Base-by-base conservation (phyloP, 2,113 vertebrate genomes). In the Eubucco bourcierii region DNA sequence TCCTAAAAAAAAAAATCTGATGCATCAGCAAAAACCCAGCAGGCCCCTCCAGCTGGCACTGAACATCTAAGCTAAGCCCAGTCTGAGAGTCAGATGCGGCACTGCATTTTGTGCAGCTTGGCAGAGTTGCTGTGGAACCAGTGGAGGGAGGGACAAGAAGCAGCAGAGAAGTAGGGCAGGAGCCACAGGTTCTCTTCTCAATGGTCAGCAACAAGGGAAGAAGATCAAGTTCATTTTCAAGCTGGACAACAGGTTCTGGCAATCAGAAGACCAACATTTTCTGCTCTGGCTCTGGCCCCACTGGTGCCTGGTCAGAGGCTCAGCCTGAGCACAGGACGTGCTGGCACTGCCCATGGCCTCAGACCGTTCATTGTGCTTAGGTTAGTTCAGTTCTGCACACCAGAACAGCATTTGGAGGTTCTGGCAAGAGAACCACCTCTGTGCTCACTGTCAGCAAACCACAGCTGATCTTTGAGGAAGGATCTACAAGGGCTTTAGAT, bases 1-100 rank as follows among this genome's bases (percentile, higher is more conserved):
- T 84, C 95, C 94, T 92, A 88, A 95, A 97, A 94, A 91, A 93
- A 46, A 25, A 92, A 95, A 94, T 96, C 81, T 90, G 92, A 76
- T 93, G 67, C 66, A 92, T 95, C 95, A 97, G 94, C 95, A 93
- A 81, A 85, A 97, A 77, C 56, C 64, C 66, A 60, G 87, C 80
- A 81, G 87, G 87, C 71, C 84, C 86, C 94, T 95, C 84, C 95
- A 96, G 96, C 92, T 95, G 93, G 95, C 92, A 92, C 0, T n/a
- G 78, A 80, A 61, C 73, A 7, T 9, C 20, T 0, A 23, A 93
- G 63, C 66, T 83, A 58, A 95, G 63, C 87, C 58, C 47, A 89
- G 33, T 46, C 31, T 63, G 76, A 96, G 89, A 60, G 88, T 66
- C 63, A 68, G 44, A 74, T 67, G 1, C 0, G 60, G 61, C 60